Evolutionary conservation across 2,888 invertebrate species (phyloP), one percentile per base, ranked within the genome.

Genomic region (Automeris io): DNA sequence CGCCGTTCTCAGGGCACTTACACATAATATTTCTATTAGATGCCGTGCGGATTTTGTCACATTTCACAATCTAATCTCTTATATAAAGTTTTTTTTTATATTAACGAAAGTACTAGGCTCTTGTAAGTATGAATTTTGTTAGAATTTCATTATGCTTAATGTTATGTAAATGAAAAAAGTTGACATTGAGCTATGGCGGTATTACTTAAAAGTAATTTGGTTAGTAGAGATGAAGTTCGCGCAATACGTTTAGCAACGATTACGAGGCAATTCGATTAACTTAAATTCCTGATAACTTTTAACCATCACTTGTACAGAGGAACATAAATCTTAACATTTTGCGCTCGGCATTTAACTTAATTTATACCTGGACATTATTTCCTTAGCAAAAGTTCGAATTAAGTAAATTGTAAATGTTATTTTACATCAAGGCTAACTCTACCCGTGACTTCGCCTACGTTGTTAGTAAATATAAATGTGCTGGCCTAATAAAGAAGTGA

Each of bases 221-320:
- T 80, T 77, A 74, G 57, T 54, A 62, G 63, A 70, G 68, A 67
- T 72, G 63, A 76, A 76, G 67, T 70, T 61, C 72, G 63, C 69
- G 61, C 74, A 83, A 81, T 74, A 70, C 67, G 70, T 79, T 81
- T 76, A 74, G 69, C 60, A 49, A 61, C 61, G 73, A 72, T 79
- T 74, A 66, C 73, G n/a, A 67, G 62, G 49, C 66, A 74, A 77
- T 74, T 67, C 70, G 68, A 82, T 86, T 82, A 79, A 72, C 68
- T 72, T 66, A 66, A 74, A 73, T 77, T 67, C 16, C 64, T 63
- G 61, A 58, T 61, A 80, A 80, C 77, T 83, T 82, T 79, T 70
- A 73, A 69, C 72, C 56, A 66, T 69, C 29, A 25, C 36, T 40
- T 32, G 32, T 32, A 40, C 26, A 33, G 19, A 13, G 26, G 29